Base-by-base conservation (phyloP, 30 jellyfish, hydroid and myxozoan genomes). In the Nemopilema nomurai region DNA sequence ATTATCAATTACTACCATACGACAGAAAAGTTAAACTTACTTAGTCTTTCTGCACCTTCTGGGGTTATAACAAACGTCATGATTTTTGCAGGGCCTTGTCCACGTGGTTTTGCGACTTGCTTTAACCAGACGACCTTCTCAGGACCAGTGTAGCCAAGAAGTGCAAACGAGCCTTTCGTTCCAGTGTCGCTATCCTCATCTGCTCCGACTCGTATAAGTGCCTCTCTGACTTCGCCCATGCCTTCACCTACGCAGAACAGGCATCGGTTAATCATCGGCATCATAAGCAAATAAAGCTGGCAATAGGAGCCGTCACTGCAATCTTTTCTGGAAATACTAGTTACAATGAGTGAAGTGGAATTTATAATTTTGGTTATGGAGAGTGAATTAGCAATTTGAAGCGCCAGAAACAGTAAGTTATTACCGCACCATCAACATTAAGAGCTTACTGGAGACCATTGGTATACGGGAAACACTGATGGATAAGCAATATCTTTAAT, bases 21-120 rank as follows among this genome's bases (percentile, higher is more conserved):
- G 27, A 18, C 82, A 26, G 24, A 1, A 26, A 66, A 62, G 51
- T 4, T 0, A n/a, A 25, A 30, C 93, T 68, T 74, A 77, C 87
- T 77, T 53, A 81, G 77, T 82, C 93, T 75, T 30, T 88, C 98
- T 18, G 87, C 97, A 8, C 97, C 98, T 53, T 94, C 96, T 57
- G 98, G 98, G 1, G 98, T 92, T 57, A 92, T 67, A 27, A 92
- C 87, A 62, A 92, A 83, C 27, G 91, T 78, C 75, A 81, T 81
- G 74, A 92, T 92, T 67, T 92, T 92, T 25, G 96, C 79, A 13
- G 98, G 98, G 4, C 98, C 98, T 67, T 92, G 89, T 24, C 96
- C 90, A 16, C 97, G 86, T 18, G 89, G 90, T 53, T 83, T 87
- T 22, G 86, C 28, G 24, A 87, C 97, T 67, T 92, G 98, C 51